Base-by-base conservation (phyloP, 2,888 invertebrate species). In the Listrodromus nycthemerus region DNA sequence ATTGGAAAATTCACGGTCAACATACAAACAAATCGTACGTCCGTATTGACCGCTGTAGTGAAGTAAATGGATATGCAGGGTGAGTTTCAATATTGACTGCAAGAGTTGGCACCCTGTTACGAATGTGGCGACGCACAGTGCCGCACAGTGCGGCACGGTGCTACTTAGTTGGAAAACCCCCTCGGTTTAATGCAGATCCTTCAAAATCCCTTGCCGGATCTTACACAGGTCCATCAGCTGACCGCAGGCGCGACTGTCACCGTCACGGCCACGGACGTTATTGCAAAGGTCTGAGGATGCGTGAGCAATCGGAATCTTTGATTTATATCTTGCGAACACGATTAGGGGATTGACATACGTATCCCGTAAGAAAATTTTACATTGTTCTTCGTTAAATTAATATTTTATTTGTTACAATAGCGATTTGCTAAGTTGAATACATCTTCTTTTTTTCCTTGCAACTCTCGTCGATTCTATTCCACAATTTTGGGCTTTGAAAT, bases 161-260 rank as follows among this genome's bases (percentile, higher is more conserved):
- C n/a, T n/a, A n/a, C n/a, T n/a, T n/a, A n/a, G n/a, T n/a, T n/a
- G n/a, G n/a, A n/a, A n/a, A n/a, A n/a, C n/a, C n/a, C n/a, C n/a
- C n/a, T n/a, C n/a, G n/a, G n/a, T n/a, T n/a, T 7, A 3, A 1
- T 37, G 7, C 7, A 37, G 3, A 1, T 37, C 37, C 6, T 7
- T 37, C 37, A 7, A 37, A 37, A 37, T 37, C 7, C 6, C 7
- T 37, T 37, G 3, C 3, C 7, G 7, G 37, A 45, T 4, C 41
- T 27, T n/a, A 30, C 41, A 30, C 48, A 30, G 30, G 45, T 37
- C 2, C 21, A 65, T 77, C 82, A 82, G 82, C 82, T 77, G 82
- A 73, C 66, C n/a, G 10, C 13, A 8, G 24, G 66, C 58, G 66
- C 66, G 58, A 21, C 45, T 82, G 76, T 82, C 81, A 82, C 37